Base-by-base conservation (phyloP, 1,140 invertebrate species). In the Leptopilina clavipes region DNA sequence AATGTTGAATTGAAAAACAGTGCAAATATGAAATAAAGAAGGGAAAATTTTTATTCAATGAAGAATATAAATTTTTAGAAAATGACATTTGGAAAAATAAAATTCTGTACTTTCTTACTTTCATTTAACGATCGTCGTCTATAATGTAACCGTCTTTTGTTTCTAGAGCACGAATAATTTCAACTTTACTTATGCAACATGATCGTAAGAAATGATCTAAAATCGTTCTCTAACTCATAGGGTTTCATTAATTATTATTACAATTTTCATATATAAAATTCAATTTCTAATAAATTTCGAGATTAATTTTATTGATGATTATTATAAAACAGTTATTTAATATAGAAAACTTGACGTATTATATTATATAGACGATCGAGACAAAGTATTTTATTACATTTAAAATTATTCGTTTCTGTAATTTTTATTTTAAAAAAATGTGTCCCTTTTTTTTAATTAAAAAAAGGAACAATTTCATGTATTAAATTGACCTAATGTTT, bases 121-220 rank as follows among this genome's bases (percentile, higher is more conserved):
- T 22, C 7, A 19, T 59, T 59, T 59, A 59, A 59, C 19, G 54
- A 22, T 59, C 18, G 19, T 59, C 9, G 9, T 59, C 2, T 22
- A 10, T 45, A 22, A 59, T 59, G 9, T 45, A 22, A 59, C 11
- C 25, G 54, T 22, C 19, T 12, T 22, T 22, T 59, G 54, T 19
- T 59, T 22, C 54, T 22, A 22, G 54, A 59, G 19, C 54, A 56
- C 18, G 52, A 56, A 31, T 22, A 22, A 22, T 59, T 59, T 54
- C 17, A 40, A 40, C 9, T 8, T 40, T 8, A 1, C n/a, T 54
- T 59, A 59, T 59, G 19, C 25, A 59, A 59, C 22, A 22, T 25
- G 54, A 59, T 59, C 54, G 11, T 22, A 22, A 22, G 12, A 22
- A 22, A 59, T 22, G 17, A 59, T 59, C 7, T 19, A 25, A 59